Conservation (phyloP, 2,888 invertebrate genomes). For the Acrocera orbiculus region DNA sequence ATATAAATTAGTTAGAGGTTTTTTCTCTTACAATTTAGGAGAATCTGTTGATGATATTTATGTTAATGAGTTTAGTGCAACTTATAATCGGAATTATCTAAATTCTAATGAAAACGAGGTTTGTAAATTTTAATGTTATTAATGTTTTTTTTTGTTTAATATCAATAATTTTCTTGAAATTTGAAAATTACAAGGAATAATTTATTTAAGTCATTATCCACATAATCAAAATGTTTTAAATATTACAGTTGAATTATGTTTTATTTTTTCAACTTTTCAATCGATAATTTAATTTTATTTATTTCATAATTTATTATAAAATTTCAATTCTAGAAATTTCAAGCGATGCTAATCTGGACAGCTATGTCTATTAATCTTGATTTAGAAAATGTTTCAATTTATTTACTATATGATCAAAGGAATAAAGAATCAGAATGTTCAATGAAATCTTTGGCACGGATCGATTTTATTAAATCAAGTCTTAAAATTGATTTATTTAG, state of each 20-base stretch:
- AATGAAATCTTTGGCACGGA: slow-evolving; percentile 48
- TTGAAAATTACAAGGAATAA: too few species aligned
- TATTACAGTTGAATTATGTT: too few species aligned
- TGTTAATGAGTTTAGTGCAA: slow-evolving; percentile 19
- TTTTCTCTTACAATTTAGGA: slow-evolving; percentile 77
- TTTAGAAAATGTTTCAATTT: slow-evolving; percentile 69
- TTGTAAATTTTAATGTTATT: background rate
- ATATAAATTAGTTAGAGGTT: slow-evolving; percentile 72
- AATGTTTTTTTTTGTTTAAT: too few species aligned
- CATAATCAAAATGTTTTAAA: too few species aligned
- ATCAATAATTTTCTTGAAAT: too few species aligned
- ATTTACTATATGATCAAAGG: slow-evolving; percentile 17
- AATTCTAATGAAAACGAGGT: slow-evolving; percentile 18
- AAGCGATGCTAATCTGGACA: slow-evolving; percentile 46
- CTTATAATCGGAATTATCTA: slow-evolving; percentile 23
- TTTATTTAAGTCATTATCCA: too few species aligned
- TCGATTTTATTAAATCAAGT: slow-evolving; percentile 82
- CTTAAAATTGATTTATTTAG: slow-evolving; percentile 72
- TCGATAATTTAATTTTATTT: too few species aligned
- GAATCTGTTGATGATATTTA: slow-evolving; percentile 57
- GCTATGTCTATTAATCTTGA: slow-evolving; percentile 65
- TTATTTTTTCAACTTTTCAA: too few species aligned
- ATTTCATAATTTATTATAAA: too few species aligned
- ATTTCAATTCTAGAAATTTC: slow-evolving; percentile 12
- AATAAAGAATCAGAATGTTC: background rate